A percentile compares a stretch with the other conserved stretches of the same genome.
Conservation (phyloP, 2,113 vertebrate species). For the Psittacus erithacus region DNA sequence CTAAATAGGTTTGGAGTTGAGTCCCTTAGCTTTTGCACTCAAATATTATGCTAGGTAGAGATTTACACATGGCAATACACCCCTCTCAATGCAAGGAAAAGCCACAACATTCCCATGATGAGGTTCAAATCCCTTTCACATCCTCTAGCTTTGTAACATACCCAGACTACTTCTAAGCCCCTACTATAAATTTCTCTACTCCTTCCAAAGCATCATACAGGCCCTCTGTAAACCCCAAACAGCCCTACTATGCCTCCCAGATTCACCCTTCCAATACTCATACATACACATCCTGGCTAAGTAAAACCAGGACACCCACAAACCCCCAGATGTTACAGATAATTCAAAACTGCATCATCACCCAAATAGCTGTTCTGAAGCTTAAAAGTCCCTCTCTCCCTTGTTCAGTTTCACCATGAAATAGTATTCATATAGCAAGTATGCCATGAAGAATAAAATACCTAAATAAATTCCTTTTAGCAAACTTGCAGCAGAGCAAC, state of each 20-base stretch:
- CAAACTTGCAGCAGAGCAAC: background rate
- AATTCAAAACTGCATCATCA: background rate
- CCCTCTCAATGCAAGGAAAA: background rate
- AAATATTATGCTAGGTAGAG: background rate
- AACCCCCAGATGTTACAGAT: background rate
- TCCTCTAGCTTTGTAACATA: background rate
- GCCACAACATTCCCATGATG: background rate
- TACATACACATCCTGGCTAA: background rate
- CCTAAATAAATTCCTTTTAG: background rate
- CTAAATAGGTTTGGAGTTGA: background rate
- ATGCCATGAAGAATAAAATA: background rate
- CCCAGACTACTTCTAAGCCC: background rate
- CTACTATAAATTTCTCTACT: background rate
- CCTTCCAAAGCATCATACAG: background rate
- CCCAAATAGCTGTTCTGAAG: background rate
- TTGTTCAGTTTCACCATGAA: background rate
- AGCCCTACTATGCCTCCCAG: background rate
- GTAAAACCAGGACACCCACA: background rate
- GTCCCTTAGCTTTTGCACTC: background rate
- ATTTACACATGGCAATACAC: background rate
- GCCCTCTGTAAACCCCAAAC: background rate
- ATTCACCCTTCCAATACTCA: background rate
- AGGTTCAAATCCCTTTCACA: background rate
- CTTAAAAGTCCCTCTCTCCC: background rate
- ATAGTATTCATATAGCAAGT: background rate